Conservation (phyloP, 1,140 invertebrate species). For the Lepidurus couesii region DNA sequence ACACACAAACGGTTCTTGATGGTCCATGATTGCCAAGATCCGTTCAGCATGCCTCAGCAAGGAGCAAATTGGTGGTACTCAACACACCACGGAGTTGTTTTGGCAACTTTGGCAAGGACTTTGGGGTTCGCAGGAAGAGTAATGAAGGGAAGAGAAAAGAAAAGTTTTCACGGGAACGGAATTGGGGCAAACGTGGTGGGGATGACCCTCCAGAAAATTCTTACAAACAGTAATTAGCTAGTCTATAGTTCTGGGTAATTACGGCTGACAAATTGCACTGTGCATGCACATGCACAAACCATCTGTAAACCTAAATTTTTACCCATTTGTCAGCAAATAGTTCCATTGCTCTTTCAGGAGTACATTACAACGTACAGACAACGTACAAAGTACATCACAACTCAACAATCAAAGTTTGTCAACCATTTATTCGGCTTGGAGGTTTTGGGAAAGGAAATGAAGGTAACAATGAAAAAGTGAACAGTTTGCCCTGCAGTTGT, state of each 20-base stretch:
- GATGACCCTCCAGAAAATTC: not conserved
- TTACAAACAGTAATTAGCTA: not conserved
- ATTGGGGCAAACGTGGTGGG: not conserved
- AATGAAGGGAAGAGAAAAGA: not conserved
- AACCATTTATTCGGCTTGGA: too few species aligned
- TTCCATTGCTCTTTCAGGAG: not conserved
- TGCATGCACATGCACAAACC: not conserved
- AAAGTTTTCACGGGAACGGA: not conserved
- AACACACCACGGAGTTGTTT: not conserved
- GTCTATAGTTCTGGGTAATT: not conserved
- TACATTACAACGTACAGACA: too few species aligned
- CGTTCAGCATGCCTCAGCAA: not conserved
- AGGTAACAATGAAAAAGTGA: not conserved
- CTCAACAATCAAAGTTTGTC: too few species aligned
- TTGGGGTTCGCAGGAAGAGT: not conserved
- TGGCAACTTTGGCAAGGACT: constrained; percentile 1
- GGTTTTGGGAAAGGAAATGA: too few species aligned
- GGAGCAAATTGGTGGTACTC: constrained; percentile 3
- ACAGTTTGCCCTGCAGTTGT: not conserved
- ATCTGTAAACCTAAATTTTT: not conserved
- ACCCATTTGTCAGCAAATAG: not conserved
- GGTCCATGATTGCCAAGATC: constrained; percentile 12
- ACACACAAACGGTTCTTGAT: not conserved
- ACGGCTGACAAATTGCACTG: not conserved
- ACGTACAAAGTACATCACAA: too few species aligned